Conservation (phyloP, 2,113 vertebrate genomes). For the Nematolebias whitei region DNA sequence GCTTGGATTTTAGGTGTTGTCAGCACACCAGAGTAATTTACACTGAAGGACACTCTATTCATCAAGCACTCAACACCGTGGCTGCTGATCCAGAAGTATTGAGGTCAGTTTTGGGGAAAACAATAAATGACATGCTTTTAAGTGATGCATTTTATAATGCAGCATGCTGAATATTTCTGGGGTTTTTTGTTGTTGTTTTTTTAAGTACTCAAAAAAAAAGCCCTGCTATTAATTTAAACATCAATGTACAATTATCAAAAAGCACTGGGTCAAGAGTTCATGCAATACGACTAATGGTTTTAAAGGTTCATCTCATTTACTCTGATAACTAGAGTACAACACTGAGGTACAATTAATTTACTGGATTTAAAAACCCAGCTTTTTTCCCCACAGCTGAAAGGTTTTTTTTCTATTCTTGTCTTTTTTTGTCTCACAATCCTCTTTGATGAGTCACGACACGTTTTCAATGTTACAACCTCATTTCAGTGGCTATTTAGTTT, state of each 20-base stretch:
- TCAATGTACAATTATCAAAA: slow-evolving; percentile 5
- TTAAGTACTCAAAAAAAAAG: slow-evolving; percentile 6
- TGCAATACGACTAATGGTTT: slow-evolving; percentile 9
- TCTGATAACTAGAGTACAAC: neutral
- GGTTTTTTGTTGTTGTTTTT: slow-evolving; percentile 18
- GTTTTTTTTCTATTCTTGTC: slow-evolving; percentile 16
- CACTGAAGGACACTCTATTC: slow-evolving; percentile 67
- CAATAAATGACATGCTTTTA: slow-evolving; percentile 44
- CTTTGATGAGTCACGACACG: slow-evolving; percentile 14
- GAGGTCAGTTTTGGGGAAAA: slow-evolving; percentile 53
- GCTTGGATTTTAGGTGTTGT: slow-evolving; percentile 59
- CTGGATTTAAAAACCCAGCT: slow-evolving; percentile 14
- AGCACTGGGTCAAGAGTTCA: slow-evolving; percentile 17
- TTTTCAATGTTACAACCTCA: slow-evolving; percentile 23
- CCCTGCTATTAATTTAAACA: slow-evolving; percentile 17
- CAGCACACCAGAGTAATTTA: slow-evolving; percentile 65
- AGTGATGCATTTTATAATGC: slow-evolving; percentile 10
- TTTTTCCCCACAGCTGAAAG: slow-evolving; percentile 1
- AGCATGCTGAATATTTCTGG: slow-evolving; percentile 3
- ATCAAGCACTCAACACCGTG: slow-evolving; percentile 49
- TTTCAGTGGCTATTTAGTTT: slow-evolving; percentile 39
- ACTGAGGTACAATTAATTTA: slow-evolving; percentile 16
- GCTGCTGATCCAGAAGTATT: slow-evolving; percentile 41
- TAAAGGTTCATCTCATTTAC: slow-evolving; percentile 17
- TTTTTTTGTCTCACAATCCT: slow-evolving; percentile 10